Conservation (phyloP, 64 coral and sea anemone genomes). For the Trachythela sp. region DNA sequence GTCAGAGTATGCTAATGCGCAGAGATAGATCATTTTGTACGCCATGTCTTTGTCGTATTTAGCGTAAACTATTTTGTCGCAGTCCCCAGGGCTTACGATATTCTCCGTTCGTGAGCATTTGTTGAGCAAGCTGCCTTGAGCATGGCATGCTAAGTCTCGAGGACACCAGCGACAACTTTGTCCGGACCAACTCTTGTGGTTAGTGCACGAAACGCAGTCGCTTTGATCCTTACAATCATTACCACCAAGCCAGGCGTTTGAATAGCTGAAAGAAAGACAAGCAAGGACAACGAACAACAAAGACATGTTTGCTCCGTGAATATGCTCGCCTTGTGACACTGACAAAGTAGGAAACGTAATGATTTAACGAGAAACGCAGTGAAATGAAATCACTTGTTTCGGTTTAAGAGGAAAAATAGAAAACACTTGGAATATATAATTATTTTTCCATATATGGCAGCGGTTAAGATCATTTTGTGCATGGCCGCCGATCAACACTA, state of each 20-base stretch:
- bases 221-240: not conserved
- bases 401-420: too few species aligned
- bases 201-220: slow-evolving; percentile 12
- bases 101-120: slow-evolving; percentile 29
- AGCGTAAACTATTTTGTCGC: not conserved
- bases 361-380: too few species aligned
- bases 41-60: not conserved
- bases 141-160: not conserved
- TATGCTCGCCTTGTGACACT: too few species aligned
- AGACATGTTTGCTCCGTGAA: too few species aligned
- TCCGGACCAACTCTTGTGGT: not conserved
- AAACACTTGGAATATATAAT: too few species aligned
- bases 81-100: not conserved
- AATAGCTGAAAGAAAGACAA: not conserved
- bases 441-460: too few species aligned
- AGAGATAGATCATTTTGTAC: not conserved
- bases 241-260: too few species aligned
- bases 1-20: not conserved
- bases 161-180: slow-evolving; percentile 7
- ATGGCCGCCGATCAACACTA: too few species aligned
- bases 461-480: too few species aligned
- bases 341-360: too few species aligned
- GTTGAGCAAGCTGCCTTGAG: slow-evolving; percentile 10
- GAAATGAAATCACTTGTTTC: too few species aligned
- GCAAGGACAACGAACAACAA: not conserved